Evolutionary conservation across 2,113 vertebrate species (phyloP).

Genomic region (Tachycineta bicolor): DNA sequence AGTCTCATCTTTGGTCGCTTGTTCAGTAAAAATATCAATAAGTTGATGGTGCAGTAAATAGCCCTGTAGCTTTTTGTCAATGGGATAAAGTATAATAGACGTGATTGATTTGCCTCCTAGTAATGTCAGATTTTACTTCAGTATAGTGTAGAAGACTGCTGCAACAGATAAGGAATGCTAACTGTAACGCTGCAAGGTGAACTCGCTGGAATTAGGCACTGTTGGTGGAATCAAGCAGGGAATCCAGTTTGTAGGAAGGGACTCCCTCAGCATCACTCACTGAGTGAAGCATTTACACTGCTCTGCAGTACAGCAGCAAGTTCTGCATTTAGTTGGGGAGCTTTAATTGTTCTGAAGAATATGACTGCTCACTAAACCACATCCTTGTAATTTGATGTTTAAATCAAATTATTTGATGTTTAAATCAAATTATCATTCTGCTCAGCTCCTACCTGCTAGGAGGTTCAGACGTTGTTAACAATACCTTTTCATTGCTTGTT

Average conservation of each 20-base stretch:
- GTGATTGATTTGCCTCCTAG: neutral
- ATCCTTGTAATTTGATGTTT: neutral
- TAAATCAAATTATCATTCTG: neutral
- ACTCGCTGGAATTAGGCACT: neutral
- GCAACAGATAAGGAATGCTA: neutral
- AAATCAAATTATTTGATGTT: neutral
- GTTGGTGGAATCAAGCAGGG: neutral
- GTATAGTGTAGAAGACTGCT: neutral
- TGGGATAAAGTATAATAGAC: neutral
- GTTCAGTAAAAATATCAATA: neutral
- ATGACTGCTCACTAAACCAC: neutral
- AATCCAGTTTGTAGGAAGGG: neutral
- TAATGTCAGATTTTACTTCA: neutral
- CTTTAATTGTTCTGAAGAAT: neutral
- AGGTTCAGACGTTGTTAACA: neutral
- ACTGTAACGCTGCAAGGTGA: neutral
- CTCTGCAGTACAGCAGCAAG: neutral
- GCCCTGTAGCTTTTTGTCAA: neutral
- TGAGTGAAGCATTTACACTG: neutral
- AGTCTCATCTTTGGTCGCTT: neutral
- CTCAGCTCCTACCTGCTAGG: neutral
- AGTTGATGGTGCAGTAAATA: slow-evolving; percentile 25
- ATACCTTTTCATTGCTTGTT: neutral
- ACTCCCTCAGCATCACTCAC: neutral
- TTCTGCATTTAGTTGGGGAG: neutral